Conservation (phyloP, 2,888 invertebrate species). For the Poecilus cupreus region DNA sequence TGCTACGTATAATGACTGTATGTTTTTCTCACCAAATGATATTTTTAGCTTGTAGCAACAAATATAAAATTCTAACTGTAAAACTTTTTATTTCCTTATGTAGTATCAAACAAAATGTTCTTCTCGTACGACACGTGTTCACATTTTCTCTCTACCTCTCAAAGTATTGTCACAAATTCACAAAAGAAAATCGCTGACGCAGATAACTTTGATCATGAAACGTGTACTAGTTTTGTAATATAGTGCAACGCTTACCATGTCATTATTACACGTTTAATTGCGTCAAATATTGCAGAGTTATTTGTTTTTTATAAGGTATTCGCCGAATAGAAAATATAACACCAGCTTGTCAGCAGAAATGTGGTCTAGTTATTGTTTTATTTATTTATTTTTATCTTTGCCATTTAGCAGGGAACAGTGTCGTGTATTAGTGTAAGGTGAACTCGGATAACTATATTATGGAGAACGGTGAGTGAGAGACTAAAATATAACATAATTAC, state of each 20-base stretch:
- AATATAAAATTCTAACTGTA: no score
- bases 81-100: no score
- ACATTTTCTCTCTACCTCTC: neutral
- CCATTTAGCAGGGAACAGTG: neutral
- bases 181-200: constrained; percentile 34
- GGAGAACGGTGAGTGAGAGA: neutral
- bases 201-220: constrained; percentile 40
- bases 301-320: neutral
- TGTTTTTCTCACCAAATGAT: no score
- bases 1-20: no score
- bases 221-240: constrained; percentile 37
- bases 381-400: constrained; percentile 16
- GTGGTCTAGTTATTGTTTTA: neutral
- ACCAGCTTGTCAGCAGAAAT: neutral
- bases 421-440: neutral
- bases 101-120: neutral
- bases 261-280: constrained; percentile 16
- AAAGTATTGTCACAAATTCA: neutral
- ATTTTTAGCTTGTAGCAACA: no score
- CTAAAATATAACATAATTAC: no score
- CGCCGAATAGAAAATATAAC: neutral
- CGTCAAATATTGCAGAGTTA: constrained; percentile 28
- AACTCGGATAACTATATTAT: neutral
- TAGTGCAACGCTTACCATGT: constrained; percentile 4
- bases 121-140: neutral